Base-by-base conservation (phyloP, 2,888 invertebrate genomes). In the Malthinus flaveolus region DNA sequence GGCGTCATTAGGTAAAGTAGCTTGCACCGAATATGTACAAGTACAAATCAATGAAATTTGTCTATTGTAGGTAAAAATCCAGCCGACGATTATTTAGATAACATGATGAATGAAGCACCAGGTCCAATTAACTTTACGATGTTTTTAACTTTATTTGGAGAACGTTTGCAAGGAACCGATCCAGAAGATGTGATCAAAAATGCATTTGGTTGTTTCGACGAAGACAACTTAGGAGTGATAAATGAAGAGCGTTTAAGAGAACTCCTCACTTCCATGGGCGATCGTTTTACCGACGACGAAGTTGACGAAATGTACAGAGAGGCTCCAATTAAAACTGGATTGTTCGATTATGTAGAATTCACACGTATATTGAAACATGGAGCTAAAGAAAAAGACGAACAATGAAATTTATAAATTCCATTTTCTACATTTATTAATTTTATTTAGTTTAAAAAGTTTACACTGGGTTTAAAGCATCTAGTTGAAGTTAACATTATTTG, bases 71-170 rank as follows among this genome's bases (percentile, higher is more conserved):
- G 95, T 56, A 97, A 97, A 80, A 93, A 95, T 78, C 97, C 97
- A 1, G 92, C 91, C 7, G 98, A 99, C 72, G 93, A 95, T 31
- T 97, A 97, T 76, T 80, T 99, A 62, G 98, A 98, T 70, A 91
- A 86, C 37, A 99, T 99, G 99, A 97, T 99, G 94, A 95, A 91
- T 73, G 97, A 97, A 80, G 98, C 98, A 1, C 97, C 98, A 0
- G 97, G 97, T 1, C 97, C 97, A 7, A 97, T 99, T 67, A 99
- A 99, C 79, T 99, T 99, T 77, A 99, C 99, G 33, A 99, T 99
- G 98, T 99, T 99, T 79, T 82, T 99, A 49, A 99, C 99, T 0
- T 83, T 99, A 68, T 99, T 99, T 76, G 99, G 99, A 7, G 99
- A 99, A 78, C 89, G 97, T 54, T 85, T 99, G 52, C 98, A 98